Conservation (phyloP, 53 echinoderm and acorn worm genomes). For the Astropecten irregularis region DNA sequence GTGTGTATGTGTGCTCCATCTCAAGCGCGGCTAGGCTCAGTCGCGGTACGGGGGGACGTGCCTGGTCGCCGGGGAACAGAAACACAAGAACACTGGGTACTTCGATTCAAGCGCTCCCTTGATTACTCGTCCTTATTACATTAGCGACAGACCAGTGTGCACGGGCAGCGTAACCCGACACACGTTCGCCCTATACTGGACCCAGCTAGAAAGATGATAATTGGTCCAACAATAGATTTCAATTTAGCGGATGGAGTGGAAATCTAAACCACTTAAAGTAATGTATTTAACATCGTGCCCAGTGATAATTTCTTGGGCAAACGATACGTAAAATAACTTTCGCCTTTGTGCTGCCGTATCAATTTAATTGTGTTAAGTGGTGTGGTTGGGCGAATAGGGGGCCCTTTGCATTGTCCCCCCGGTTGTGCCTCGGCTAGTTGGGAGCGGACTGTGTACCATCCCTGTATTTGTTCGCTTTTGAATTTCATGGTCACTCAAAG, state of each 20-base stretch:
- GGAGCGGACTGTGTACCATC: slow-evolving; percentile 24
- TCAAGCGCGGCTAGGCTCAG: not conserved
- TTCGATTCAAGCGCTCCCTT: slow-evolving; percentile 70
- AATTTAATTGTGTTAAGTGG: slow-evolving; percentile 88
- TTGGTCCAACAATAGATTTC: slow-evolving; percentile 86
- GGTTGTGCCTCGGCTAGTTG: no score
- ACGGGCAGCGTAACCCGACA: slow-evolving; percentile 77
- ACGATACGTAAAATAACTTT: slow-evolving; percentile 85
- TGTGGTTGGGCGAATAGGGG: slow-evolving; percentile 55
- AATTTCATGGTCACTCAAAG: slow-evolving; percentile 49
- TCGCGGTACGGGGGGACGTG: slow-evolving; percentile 18
- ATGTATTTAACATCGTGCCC: slow-evolving; percentile 91
- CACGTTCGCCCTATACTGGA: slow-evolving; percentile 35
- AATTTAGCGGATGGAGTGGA: slow-evolving; percentile 79
- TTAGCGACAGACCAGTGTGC: slow-evolving; percentile 67
- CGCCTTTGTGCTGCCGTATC: slow-evolving; percentile 67
- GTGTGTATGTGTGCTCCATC: no score
- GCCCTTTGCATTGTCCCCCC: slow-evolving; percentile 23
- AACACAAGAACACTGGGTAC: slow-evolving; percentile 54
- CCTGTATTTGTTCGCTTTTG: slow-evolving; percentile 35
- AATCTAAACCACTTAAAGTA: slow-evolving; percentile 95
- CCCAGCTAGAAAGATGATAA: slow-evolving; percentile 65
- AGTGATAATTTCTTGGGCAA: slow-evolving; percentile 85
- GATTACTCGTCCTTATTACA: slow-evolving; percentile 81
- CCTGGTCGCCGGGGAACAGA: slow-evolving; percentile 26